These are phyloP conservation scores for Pogoniulus pusillus DNA, from an alignment of 2,797 vertebrate genomes.

Conservation along the genomic window DNA sequence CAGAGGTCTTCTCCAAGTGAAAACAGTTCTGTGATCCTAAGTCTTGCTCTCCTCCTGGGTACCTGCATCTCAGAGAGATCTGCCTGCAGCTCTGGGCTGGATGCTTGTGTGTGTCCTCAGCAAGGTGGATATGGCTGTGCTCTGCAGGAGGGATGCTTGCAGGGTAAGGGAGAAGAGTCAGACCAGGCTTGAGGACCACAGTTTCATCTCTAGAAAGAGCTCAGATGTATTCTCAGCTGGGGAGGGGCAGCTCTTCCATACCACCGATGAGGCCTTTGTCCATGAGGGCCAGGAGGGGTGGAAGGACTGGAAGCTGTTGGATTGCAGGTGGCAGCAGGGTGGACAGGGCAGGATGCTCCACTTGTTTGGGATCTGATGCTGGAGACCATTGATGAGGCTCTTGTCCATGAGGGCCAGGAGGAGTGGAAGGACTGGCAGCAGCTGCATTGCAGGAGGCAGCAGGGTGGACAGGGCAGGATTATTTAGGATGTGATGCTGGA, in stretches of 20 bases:
- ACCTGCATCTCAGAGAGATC: neutral
- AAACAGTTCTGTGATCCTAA: no score
- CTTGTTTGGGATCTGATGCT: no score
- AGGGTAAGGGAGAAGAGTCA: neutral
- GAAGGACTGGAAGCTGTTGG: neutral
- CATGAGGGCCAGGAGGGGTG: accelerated
- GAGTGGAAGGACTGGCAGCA: neutral
- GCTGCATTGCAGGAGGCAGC: neutral
- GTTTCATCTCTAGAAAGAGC: neutral
- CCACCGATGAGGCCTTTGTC: neutral
- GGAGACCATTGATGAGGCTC: accelerated
- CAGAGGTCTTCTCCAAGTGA: no score
- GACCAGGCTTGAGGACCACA: neutral
- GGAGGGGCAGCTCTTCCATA: neutral
- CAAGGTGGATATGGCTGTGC: neutral
- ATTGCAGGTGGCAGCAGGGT: neutral
- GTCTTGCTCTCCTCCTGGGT: neutral
- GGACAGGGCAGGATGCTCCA: neutral
- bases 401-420: accelerated
- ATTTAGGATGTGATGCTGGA: no score
- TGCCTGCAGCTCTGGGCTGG: accelerated
- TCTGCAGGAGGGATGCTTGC: neutral
- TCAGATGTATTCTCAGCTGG: neutral
- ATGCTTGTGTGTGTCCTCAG: neutral
- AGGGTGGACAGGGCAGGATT: neutral